Percentiles rank a stretch among this genome's conserved stretches.
phyloP scores from a whole-genome alignment of 1,140 invertebrate species.

The Notospermus geniculatus region DNA sequence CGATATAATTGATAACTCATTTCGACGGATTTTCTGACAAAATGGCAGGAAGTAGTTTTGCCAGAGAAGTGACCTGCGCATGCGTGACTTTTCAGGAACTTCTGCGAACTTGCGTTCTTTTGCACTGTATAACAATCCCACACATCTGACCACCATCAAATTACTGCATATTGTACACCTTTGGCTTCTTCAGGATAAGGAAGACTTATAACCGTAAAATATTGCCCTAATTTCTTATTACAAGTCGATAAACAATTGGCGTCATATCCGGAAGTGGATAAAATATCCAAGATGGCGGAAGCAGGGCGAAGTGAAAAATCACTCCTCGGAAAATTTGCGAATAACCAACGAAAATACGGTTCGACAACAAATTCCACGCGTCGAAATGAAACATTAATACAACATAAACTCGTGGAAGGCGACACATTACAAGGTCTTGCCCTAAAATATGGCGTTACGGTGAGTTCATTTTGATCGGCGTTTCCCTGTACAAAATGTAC shows the following conservation, averaged over 20 bases:
- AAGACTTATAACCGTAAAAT: no score
- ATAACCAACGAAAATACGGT: constrained; percentile 83
- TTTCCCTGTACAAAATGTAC: neutral
- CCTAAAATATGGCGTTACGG: constrained; percentile 86
- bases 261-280: neutral
- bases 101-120: neutral
- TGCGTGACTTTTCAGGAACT: neutral
- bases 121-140: neutral
- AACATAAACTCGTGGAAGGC: constrained; percentile 73
- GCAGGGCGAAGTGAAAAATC: constrained; percentile 75
- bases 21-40: constrained; percentile 26
- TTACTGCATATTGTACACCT: no score
- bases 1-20: constrained; percentile 85
- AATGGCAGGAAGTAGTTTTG: constrained; percentile 17
- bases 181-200: no score
- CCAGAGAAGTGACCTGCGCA: neutral
- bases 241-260: constrained; percentile 10
- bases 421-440: constrained; percentile 92
- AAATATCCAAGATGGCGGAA: constrained; percentile 26
- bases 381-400: constrained; percentile 67
- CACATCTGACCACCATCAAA: no score
- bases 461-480: constrained; percentile 59
- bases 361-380: constrained; percentile 72
- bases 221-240: no score
- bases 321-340: constrained; percentile 77